These are phyloP conservation scores for Atherinosoma microstoma DNA, from an alignment of 2,797 vertebrate species.

Conservation along the genomic window DNA sequence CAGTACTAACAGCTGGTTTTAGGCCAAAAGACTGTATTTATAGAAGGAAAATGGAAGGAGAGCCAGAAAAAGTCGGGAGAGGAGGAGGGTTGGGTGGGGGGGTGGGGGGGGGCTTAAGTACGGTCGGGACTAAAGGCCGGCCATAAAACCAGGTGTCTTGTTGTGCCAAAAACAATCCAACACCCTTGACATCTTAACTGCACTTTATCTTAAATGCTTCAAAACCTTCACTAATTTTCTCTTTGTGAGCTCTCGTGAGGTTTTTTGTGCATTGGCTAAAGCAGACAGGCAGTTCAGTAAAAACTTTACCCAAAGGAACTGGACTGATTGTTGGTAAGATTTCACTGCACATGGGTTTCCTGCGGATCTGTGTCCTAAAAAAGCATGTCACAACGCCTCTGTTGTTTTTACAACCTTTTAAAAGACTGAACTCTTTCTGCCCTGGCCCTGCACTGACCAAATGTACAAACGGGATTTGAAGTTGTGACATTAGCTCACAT, in stretches of 20 bases:
- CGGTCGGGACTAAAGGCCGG: conserved; percentile 43
- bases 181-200: conserved; percentile 58
- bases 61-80: conserved; percentile 42
- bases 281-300: conserved; percentile 38
- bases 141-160: conserved; percentile 62
- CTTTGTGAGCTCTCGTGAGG: conserved; percentile 31
- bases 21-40: conserved; percentile 71
- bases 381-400: conserved; percentile 35
- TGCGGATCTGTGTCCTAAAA: conserved; percentile 28
- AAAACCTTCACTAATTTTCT: conserved; percentile 41
- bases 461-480: not conserved
- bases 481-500: not conserved
- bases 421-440: conserved; percentile 34
- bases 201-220: conserved; percentile 53
- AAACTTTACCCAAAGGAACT: conserved; percentile 38
- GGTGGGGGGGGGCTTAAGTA: conserved; percentile 19
- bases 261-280: conserved; percentile 37
- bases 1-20: conserved; percentile 74
- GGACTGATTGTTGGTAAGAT: conserved; percentile 51
- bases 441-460: conserved; percentile 5
- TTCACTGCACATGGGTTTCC: conserved; percentile 53
- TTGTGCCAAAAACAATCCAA: conserved; percentile 53
- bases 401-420: conserved; percentile 44
- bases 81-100: conserved; percentile 10
- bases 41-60: conserved; percentile 66